Evolutionary conservation across 1,140 invertebrate species (phyloP), one percentile per base, ranked within the genome.

Genomic region (Drosophila rufa): DNA sequence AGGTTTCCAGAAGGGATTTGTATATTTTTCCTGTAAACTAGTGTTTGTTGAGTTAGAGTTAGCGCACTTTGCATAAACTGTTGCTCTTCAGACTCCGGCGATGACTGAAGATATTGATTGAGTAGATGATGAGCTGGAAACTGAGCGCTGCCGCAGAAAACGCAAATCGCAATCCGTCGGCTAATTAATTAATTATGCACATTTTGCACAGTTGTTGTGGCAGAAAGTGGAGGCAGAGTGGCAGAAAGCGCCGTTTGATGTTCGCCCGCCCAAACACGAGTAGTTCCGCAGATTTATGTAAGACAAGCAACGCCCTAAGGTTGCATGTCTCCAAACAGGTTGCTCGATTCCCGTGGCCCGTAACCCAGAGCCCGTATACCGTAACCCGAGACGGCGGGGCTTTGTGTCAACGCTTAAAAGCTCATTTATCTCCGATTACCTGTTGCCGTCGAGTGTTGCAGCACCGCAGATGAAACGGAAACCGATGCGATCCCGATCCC

Each of bases 171-270:
- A 80, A 74, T 62, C 19, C 30, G 51, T 66, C 82, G 80, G 70
- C 80, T 89, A 89, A 87, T 87, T 87, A 87, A 89, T 87, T 84
- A 89, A 87, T 87, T 87, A 87, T 87, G 68, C 73, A 80, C 74
- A 73, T 87, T 87, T 89, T 79, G 77, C 84, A 83, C 77, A 75
- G 77, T 53, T 61, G 66, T 65, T 67, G 56, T 80, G 73, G 68
- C 65, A 68, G 46, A 70, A 59, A 58, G 67, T 46, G 42, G 67
- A 84, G 42, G 67, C 84, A 55, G 51, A 55, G 47, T 78, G 68
- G 68, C 65, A 66, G 47, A 70, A 59, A 58, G 71, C 40, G 33
- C 60, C 84, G 2, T 87, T 87, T 87, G 84, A 84, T 66, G 84
- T 84, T 75, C 45, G 38, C n/a, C 79, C 83, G 83, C 79, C 58